Percentiles rank a stretch among this genome's conserved stretches.
These are phyloP conservation scores for Eristalis tenax DNA, from an alignment of 2,888 invertebrate species.

Conservation along the genomic window DNA sequence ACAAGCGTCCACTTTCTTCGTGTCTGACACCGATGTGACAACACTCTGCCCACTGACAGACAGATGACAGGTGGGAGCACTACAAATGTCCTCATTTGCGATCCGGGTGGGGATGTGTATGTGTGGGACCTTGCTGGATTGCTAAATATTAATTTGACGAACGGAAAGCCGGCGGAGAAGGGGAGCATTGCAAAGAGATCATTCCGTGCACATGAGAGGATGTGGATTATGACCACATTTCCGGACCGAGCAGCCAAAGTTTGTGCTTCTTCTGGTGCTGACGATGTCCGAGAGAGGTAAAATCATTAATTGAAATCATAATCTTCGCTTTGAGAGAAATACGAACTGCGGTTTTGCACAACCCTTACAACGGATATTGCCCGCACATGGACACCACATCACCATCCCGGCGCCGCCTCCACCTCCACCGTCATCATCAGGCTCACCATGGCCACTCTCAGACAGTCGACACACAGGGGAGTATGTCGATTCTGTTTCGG, in stretches of 20 bases:
- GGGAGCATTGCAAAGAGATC: too few relatives aligned
- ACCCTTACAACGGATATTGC: conserved; percentile 34
- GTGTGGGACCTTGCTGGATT: conserved; percentile 3
- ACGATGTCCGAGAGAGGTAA: conserved; percentile 64
- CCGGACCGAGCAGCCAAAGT: conserved; percentile 40
- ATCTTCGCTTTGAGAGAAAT: conserved; percentile 67
- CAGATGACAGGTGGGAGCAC: conserved; percentile 39
- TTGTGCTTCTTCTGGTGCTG: conserved; percentile 9
- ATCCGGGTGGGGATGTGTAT: not conserved
- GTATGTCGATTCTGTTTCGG: conserved; percentile 51
- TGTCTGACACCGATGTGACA: conserved; percentile 26
- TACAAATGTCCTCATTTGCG: not conserved
- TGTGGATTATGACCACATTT: conserved; percentile 68
- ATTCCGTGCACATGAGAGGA: conserved; percentile 19
- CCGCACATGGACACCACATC: not conserved
- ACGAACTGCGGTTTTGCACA: conserved; percentile 62
- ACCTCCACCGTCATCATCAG: too few relatives aligned
- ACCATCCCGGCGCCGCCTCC: not conserved
- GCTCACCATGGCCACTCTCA: too few relatives aligned
- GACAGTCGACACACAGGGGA: too few relatives aligned
- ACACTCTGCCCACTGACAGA: conserved; percentile 27
- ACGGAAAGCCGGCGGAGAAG: not conserved
- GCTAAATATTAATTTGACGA: conserved; percentile 39
- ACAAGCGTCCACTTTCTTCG: conserved; percentile 14
- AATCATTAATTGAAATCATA: conserved; percentile 72